Evolutionary conservation across 2,797 vertebrate species (phyloP).

Genomic region (Neoniphon sammara): DNA sequence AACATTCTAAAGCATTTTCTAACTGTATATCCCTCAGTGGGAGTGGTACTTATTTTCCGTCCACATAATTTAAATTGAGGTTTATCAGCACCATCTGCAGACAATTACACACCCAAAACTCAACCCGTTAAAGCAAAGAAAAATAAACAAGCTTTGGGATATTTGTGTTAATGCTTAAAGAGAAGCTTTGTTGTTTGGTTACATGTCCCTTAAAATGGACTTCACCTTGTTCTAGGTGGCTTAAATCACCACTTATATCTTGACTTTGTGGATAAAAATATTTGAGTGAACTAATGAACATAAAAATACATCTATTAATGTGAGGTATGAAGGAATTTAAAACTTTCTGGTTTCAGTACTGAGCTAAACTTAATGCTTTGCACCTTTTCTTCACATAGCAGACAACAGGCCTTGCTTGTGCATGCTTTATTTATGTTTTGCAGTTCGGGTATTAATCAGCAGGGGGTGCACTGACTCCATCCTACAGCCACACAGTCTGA

Average conservation of each 20-base stretch:
- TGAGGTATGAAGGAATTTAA: slow-evolving; percentile 24
- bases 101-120: background rate
- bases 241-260: background rate
- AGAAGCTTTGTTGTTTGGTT: background rate
- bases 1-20: background rate
- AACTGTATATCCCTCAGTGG: background rate
- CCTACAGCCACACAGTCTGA: background rate
- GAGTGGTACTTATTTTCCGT: too few relatives aligned
- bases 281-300: slow-evolving; percentile 10
- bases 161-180: background rate
- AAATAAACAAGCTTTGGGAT: background rate
- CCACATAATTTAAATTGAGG: background rate
- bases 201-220: background rate
- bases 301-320: background rate
- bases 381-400: background rate
- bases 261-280: background rate
- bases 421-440: background rate
- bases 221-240: background rate
- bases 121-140: too few relatives aligned
- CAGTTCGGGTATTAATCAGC: slow-evolving; percentile 16
- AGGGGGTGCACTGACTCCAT: background rate
- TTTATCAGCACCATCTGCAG: background rate
- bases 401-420: background rate
- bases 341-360: slow-evolving; percentile 5
- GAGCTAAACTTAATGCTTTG: background rate